Percentiles rank a stretch among this genome's conserved stretches.
phyloP scores from a whole-genome alignment of 1,140 invertebrate genomes.

The Diuraphis noxia region DNA sequence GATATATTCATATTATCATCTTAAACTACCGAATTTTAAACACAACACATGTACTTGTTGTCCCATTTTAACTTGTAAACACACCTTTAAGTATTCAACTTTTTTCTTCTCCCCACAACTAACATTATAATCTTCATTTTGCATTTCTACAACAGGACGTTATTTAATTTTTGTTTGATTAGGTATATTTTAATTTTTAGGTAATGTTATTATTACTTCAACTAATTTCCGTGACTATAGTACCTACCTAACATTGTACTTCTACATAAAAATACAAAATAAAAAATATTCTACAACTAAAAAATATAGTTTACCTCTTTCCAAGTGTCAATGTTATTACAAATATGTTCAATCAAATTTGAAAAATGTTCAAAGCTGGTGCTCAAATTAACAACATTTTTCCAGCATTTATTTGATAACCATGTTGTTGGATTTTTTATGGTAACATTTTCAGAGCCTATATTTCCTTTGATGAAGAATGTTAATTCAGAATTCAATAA shows the following conservation, averaged over 20 bases:
- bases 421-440: conserved; percentile 63
- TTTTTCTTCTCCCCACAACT: background rate
- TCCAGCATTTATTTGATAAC: conserved; percentile 69
- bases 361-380: conserved; percentile 72
- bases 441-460: conserved; percentile 76
- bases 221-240: background rate
- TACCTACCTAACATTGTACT: background rate
- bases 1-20: too few relatives aligned
- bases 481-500: conserved; percentile 76
- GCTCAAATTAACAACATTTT: conserved; percentile 75
- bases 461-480: conserved; percentile 67
- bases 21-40: too few relatives aligned
- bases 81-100: background rate
- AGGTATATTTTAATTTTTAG: background rate
- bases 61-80: background rate
- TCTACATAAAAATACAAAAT: background rate
- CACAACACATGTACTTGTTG: background rate
- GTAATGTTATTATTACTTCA: background rate
- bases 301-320: conserved; percentile 72
- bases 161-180: background rate
- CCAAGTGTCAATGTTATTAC: conserved; percentile 68
- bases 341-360: conserved; percentile 70
- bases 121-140: background rate
- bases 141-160: background rate
- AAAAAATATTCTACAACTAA: background rate